Conservation (phyloP, 2,113 vertebrate species). For the Xiphias gladius region DNA sequence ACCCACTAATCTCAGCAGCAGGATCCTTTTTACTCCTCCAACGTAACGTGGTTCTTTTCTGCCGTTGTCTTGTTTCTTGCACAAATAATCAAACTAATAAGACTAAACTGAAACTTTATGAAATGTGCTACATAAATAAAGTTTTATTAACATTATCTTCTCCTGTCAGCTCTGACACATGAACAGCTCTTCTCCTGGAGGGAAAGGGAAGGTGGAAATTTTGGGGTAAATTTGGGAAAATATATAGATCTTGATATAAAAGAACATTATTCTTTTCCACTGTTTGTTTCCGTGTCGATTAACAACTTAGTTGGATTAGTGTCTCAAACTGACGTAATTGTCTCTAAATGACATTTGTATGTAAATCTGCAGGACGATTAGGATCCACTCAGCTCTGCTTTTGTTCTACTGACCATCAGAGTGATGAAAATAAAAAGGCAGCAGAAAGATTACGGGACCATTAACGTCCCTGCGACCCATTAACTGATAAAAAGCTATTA, state of each 20-base stretch:
- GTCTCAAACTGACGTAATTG: slow-evolving; percentile 67
- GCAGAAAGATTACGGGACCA: slow-evolving; percentile 79
- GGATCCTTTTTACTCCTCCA: too few species aligned
- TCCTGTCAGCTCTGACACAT: too few species aligned
- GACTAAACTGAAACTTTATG: too few species aligned
- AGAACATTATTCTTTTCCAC: background rate
- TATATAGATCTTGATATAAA: background rate
- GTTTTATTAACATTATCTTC: too few species aligned
- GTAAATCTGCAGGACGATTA: slow-evolving; percentile 75
- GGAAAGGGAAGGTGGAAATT: too few species aligned
- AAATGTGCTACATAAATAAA: too few species aligned
- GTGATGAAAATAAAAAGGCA: slow-evolving; percentile 76
- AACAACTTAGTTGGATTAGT: slow-evolving; percentile 78
- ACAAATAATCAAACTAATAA: too few species aligned
- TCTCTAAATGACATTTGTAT: slow-evolving; percentile 72
- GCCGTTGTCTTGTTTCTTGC: too few species aligned
- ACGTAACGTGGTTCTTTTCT: too few species aligned
- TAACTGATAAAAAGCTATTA: slow-evolving; percentile 84
- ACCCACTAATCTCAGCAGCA: too few species aligned
- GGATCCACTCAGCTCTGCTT: slow-evolving; percentile 71
- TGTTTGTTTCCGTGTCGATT: slow-evolving; percentile 34
- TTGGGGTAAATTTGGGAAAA: too few species aligned
- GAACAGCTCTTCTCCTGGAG: too few species aligned
- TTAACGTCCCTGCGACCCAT: slow-evolving; percentile 76
- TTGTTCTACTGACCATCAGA: slow-evolving; percentile 70